Evolutionary conservation across 2,888 invertebrate genomes (phyloP).

Genomic region (Drosophila siamana): DNA sequence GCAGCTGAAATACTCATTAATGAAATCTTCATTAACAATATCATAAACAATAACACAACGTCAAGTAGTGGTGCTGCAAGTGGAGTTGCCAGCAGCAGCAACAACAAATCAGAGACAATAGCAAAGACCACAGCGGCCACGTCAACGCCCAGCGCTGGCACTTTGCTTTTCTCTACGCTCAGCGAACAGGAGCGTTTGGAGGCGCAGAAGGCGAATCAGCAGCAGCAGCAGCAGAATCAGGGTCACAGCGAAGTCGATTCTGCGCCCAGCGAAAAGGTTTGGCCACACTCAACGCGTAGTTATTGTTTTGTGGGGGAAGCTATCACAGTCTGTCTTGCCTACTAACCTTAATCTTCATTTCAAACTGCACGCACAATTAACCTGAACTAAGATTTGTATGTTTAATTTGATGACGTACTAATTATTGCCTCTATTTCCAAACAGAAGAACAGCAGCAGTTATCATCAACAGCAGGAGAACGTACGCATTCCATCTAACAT

Average conservation of each 20-base stretch:
- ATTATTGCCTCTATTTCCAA: conserved; percentile 4
- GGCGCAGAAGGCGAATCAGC: conserved; percentile 60
- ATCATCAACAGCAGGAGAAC: conserved; percentile 78
- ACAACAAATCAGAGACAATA: conserved; percentile 20
- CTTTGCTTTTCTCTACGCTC: conserved; percentile 81
- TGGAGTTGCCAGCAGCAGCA: conserved; percentile 38
- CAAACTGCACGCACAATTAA: conserved; percentile 61
- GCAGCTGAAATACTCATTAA: conserved; percentile 85
- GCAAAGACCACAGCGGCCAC: conserved; percentile 46
- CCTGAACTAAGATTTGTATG: not conserved
- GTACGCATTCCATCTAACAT: conserved; percentile 85
- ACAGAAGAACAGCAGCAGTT: conserved; percentile 79
- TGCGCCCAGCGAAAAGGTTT: conserved; percentile 83
- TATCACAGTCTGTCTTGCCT: conserved; percentile 54
- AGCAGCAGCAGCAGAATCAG: conserved; percentile 42
- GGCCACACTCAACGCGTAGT: conserved; percentile 44
- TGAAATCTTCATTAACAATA: conserved; percentile 85
- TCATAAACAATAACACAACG: conserved; percentile 81
- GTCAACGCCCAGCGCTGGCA: conserved; percentile 76
- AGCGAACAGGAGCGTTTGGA: conserved; percentile 83
- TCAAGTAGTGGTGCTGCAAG: conserved; percentile 40
- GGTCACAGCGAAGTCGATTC: conserved; percentile 69
- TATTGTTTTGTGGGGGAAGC: conserved; percentile 33
- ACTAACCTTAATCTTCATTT: conserved; percentile 69
- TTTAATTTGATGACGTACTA: not conserved